Evolutionary conservation across 1,140 invertebrate genomes (phyloP).

Genomic region (Campodea augens): DNA sequence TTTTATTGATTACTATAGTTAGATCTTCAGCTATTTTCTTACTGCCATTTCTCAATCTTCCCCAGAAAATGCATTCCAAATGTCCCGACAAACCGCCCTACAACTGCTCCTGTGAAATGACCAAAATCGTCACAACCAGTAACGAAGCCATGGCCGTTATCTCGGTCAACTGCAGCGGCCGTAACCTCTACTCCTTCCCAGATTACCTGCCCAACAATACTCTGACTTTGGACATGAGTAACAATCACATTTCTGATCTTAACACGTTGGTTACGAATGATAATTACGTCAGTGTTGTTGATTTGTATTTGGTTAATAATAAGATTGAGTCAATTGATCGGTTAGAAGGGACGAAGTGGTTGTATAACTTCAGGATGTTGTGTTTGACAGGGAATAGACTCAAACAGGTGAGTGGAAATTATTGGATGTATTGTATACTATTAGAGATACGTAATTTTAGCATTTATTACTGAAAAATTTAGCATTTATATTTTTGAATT

Average conservation of each 20-base stretch:
- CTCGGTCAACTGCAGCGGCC: slow-evolving; percentile 33
- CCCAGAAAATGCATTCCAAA: background rate
- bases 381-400: slow-evolving; percentile 50
- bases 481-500: too few species aligned
- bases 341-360: slow-evolving; percentile 54
- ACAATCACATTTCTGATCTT: slow-evolving; percentile 41
- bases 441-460: too few species aligned
- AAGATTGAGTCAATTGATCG: slow-evolving; percentile 41
- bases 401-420: slow-evolving; percentile 39
- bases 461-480: too few species aligned
- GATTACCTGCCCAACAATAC: slow-evolving; percentile 31
- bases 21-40: too few species aligned
- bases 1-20: too few species aligned
- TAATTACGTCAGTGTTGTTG: slow-evolving; percentile 39
- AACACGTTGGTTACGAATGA: slow-evolving; percentile 39
- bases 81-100: background rate
- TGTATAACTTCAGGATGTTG: slow-evolving; percentile 48
- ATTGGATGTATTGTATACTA: slow-evolving; percentile 6
- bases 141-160: slow-evolving; percentile 27
- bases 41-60: too few species aligned
- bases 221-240: slow-evolving; percentile 30
- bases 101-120: slow-evolving; percentile 8
- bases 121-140: background rate
- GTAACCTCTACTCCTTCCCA: slow-evolving; percentile 29
- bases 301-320: slow-evolving; percentile 59